Percentiles rank a stretch among this genome's conserved stretches.
Evolutionary conservation across 1,140 invertebrate genomes (phyloP).

Genomic region (Artemia franciscana): DNA sequence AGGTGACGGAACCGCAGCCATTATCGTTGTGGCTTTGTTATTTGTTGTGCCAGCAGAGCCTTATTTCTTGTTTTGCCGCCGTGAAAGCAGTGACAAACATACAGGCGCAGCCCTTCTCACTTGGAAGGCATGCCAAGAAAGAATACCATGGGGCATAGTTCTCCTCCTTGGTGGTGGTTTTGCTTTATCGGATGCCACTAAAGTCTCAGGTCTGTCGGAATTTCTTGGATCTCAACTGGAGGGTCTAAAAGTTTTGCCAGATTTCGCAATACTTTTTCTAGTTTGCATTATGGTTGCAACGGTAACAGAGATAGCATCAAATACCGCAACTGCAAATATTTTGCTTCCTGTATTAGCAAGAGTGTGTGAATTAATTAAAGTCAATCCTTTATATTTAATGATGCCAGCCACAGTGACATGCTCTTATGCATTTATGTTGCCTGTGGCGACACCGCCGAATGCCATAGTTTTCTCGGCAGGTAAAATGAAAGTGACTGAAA

Average conservation of each 20-base stretch:
- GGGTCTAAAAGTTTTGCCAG: slow-evolving; percentile 18
- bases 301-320: slow-evolving; percentile 58
- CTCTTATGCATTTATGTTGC: slow-evolving; percentile 49
- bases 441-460: slow-evolving; percentile 74
- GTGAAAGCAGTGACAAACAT: slow-evolving; percentile 1
- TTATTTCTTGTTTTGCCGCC: slow-evolving; percentile 11
- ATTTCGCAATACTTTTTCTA: slow-evolving; percentile 19
- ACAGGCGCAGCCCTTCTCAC: slow-evolving; percentile 32
- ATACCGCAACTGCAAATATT: slow-evolving; percentile 61
- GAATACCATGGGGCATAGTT: slow-evolving; percentile 51
- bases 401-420: slow-evolving; percentile 52
- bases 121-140: slow-evolving; percentile 49
- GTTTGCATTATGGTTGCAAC: slow-evolving; percentile 24
- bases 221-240: slow-evolving; percentile 35
- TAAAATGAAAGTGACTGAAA: slow-evolving; percentile 46
- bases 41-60: slow-evolving; percentile 54
- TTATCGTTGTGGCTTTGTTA: slow-evolving; percentile 48
- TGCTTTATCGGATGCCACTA: slow-evolving; percentile 57
- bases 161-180: slow-evolving; percentile 58
- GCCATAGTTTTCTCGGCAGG: slow-evolving; percentile 66
- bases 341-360: slow-evolving; percentile 52
- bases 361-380: slow-evolving; percentile 35
- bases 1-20: slow-evolving; percentile 54
- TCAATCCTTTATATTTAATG: slow-evolving; percentile 68
- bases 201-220: slow-evolving; percentile 44